A percentile compares a stretch with the other conserved stretches of the same genome.
Conservation (phyloP, 2,113 vertebrate species). For the Saimiri boliviensis region DNA sequence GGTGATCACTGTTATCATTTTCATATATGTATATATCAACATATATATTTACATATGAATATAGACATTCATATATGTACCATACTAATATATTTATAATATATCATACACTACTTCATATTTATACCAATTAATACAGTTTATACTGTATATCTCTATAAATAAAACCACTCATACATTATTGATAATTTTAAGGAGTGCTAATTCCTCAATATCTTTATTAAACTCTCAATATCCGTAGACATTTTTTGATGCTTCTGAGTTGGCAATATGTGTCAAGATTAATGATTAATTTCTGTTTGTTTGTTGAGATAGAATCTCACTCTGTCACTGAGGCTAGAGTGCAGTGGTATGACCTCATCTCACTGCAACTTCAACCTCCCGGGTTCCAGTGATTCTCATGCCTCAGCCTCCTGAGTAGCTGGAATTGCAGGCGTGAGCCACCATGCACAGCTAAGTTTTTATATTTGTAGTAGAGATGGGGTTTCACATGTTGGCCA, state of each 20-base stretch:
- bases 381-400: too few relatives aligned
- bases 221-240: not conserved
- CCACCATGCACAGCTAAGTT: too few relatives aligned
- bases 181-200: conserved; percentile 29
- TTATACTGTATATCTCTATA: not conserved
- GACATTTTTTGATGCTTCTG: not conserved
- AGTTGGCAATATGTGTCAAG: not conserved
- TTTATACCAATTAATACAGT: not conserved
- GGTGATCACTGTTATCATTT: not conserved
- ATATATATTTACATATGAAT: too few relatives aligned
- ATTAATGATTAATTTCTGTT: not conserved
- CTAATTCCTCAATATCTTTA: not conserved
- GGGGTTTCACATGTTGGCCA: too few relatives aligned
- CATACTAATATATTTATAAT: not conserved
- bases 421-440: too few relatives aligned
- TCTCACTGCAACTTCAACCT: too few relatives aligned
- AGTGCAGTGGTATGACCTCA: too few relatives aligned
- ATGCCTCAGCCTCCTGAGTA: too few relatives aligned
- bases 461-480: too few relatives aligned
- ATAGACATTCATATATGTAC: not conserved
- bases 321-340: too few relatives aligned
- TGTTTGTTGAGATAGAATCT: too few relatives aligned
- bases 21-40: not conserved
- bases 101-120: not conserved
- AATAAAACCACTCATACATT: not conserved